A percentile compares a stretch with the other conserved stretches of the same genome.
phyloP scores from a whole-genome alignment of 2,888 invertebrate genomes.

The Anticlea derivata region DNA sequence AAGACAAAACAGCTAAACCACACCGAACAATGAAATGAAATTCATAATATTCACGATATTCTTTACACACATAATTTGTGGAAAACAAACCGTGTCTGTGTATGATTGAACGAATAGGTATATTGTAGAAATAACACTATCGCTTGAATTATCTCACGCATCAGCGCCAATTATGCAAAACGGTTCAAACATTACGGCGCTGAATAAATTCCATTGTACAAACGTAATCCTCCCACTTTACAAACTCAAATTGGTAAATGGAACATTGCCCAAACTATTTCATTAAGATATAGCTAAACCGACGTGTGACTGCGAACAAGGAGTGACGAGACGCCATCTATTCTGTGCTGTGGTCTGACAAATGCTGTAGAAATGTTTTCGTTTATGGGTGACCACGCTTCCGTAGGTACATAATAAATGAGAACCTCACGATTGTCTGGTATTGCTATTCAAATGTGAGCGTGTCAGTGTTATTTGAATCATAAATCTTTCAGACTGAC shows the following conservation, averaged over 20 bases:
- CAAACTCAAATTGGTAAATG: conserved; percentile 12
- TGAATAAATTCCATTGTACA: conserved; percentile 22
- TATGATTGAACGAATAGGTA: not conserved
- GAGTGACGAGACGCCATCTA: not conserved
- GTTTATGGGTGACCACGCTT: no score
- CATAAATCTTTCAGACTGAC: no score
- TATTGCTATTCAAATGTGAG: no score
- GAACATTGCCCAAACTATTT: conserved; percentile 16
- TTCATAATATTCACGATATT: no score
- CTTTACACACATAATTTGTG: no score
- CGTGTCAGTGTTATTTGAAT: no score
- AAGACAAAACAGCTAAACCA: no score
- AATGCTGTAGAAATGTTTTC: no score
- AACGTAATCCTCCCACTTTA: conserved; percentile 19
- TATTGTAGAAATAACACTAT: conserved; percentile 10
- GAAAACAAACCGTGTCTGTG: no score
- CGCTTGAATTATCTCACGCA: conserved; percentile 6
- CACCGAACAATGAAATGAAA: no score
- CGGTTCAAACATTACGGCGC: conserved; percentile 12
- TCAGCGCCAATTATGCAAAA: conserved; percentile 21
- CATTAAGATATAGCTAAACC: not conserved
- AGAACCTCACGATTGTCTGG: no score
- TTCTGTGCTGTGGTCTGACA: not conserved
- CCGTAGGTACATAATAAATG: no score
- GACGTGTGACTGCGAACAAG: not conserved